These are phyloP conservation scores for Hemibagrus guttatus DNA, from an alignment of 2,797 vertebrate species.

Conservation along the genomic window DNA sequence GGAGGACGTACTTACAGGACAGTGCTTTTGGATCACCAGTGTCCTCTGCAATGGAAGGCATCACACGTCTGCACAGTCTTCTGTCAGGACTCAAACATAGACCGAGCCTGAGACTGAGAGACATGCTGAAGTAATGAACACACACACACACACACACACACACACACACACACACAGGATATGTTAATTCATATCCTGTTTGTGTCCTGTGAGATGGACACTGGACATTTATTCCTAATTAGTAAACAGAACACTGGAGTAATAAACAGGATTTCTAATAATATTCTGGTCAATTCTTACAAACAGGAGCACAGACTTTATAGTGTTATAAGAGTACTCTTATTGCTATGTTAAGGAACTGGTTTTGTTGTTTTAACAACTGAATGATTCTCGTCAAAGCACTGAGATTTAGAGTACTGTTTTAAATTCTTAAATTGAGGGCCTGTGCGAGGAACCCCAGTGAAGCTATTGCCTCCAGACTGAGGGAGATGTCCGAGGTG, in stretches of 20 bases:
- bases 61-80: conserved; percentile 82
- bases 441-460: conserved; percentile 87
- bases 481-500: conserved; percentile 86
- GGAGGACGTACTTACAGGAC: conserved; percentile 80
- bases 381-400: not conserved
- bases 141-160: not conserved
- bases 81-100: conserved; percentile 83
- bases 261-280: not conserved
- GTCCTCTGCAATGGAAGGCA: conserved; percentile 81
- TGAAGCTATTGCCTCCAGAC: conserved; percentile 79
- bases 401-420: not conserved
- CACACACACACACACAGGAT: not conserved
- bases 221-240: not conserved
- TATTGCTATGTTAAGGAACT: not conserved
- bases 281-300: not conserved
- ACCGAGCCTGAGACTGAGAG: conserved; percentile 80
- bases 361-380: not conserved
- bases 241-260: not conserved
- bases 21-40: conserved; percentile 77
- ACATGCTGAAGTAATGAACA: conserved; percentile 78
- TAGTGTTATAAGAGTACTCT: not conserved
- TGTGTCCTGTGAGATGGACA: not conserved
- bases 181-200: not conserved
- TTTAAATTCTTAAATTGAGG: conserved; percentile 63
- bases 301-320: not conserved